Conservation (phyloP, 2,113 vertebrate species). For the Myotis lucifugus region DNA sequence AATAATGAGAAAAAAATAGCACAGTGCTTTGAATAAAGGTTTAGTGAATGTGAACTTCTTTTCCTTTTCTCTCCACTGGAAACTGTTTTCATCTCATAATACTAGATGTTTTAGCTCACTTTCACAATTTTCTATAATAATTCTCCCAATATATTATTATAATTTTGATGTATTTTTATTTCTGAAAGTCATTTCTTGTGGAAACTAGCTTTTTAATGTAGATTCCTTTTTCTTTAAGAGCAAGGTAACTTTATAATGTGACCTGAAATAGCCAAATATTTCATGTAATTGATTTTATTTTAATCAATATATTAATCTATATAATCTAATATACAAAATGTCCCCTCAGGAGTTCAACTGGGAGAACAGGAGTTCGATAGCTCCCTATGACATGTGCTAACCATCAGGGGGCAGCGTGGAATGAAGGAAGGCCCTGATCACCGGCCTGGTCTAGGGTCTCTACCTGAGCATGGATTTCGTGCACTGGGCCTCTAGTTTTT, state of each 20-base stretch:
- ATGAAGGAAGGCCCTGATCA: too few species aligned
- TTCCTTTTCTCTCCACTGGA: neutral
- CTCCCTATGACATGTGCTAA: too few species aligned
- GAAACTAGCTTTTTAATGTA: neutral
- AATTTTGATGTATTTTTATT: neutral
- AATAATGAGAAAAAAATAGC: neutral
- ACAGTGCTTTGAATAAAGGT: neutral
- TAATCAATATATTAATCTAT: neutral
- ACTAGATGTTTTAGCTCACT: neutral
- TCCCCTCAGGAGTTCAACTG: too few species aligned
- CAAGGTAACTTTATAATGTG: neutral
- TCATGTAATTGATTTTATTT: conserved; percentile 5
- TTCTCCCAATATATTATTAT: neutral
- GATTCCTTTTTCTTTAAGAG: neutral
- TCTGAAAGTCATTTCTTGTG: neutral
- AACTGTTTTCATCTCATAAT: neutral
- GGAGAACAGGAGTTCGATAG: too few species aligned
- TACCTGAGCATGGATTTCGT: too few species aligned
- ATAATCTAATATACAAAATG: too few species aligned
- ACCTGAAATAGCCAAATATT: neutral
- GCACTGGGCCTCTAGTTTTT: neutral
- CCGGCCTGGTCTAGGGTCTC: too few species aligned
- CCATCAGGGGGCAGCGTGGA: too few species aligned
- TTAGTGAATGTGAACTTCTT: neutral
- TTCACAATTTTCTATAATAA: neutral